A percentile compares a stretch with the other conserved stretches of the same genome.
These are phyloP conservation scores for Norana najaformis DNA, from an alignment of 2,888 invertebrate species.

Conservation along the genomic window DNA sequence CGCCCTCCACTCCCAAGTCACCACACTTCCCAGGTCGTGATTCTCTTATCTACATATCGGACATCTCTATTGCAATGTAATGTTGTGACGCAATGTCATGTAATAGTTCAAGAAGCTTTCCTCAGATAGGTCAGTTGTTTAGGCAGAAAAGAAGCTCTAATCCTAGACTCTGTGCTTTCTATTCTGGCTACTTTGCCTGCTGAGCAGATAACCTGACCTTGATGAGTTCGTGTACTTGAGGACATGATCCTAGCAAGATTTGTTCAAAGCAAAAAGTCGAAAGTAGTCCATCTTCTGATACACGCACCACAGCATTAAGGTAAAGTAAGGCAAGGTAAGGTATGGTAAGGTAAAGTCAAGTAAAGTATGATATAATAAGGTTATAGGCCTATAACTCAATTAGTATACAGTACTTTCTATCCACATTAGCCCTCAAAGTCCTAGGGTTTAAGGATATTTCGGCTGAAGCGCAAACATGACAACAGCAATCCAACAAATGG, in stretches of 20 bases:
- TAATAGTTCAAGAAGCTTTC: too few species aligned
- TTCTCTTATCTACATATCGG: neutral
- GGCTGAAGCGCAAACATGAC: neutral
- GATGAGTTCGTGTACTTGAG: conserved; percentile 75
- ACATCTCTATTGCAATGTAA: neutral
- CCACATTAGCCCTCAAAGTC: neutral
- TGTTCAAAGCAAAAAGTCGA: conserved; percentile 87
- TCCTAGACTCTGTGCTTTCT: neutral
- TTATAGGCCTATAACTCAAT: too few species aligned
- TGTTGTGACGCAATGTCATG: neutral
- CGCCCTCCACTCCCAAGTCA: conserved; percentile 2
- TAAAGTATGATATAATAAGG: too few species aligned
- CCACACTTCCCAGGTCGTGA: conserved; percentile 16
- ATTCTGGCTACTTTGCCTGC: neutral
- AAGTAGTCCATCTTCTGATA: conserved; percentile 76
- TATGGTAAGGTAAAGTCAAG: too few species aligned
- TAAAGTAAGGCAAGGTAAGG: too few species aligned
- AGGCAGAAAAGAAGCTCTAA: neutral
- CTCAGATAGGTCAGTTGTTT: too few species aligned
- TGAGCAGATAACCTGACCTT: conserved; percentile 61
- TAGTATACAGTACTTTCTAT: neutral
- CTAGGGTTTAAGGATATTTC: neutral
- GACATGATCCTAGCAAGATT: conserved; percentile 81
- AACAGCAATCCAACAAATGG: neutral
- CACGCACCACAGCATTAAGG: too few species aligned